Conservation (phyloP, 1,140 invertebrate species). For the Galleria mellonella region DNA sequence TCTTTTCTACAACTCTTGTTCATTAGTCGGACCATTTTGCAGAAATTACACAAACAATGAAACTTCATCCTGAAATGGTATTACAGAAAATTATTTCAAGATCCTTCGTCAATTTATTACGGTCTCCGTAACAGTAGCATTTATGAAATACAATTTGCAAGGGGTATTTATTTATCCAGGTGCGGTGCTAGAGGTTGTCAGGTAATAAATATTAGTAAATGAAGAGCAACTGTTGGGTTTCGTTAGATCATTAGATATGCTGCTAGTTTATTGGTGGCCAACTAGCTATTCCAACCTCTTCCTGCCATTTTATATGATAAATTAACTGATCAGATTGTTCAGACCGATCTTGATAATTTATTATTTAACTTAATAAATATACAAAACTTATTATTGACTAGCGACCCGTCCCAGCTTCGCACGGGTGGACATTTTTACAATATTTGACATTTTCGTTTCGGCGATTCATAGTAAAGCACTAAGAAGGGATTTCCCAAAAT, state of each 20-base stretch:
- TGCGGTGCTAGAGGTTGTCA: conserved; percentile 8
- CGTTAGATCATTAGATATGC: conserved; percentile 16
- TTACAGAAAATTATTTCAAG: conserved; percentile 15
- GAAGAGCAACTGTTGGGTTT: conserved; percentile 13
- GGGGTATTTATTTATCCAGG: conserved; percentile 17
- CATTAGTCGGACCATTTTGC: conserved; percentile 5
- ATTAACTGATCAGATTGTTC: neutral
- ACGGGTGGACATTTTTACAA: too few species aligned
- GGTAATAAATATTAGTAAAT: conserved; percentile 20
- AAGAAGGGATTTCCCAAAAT: too few species aligned
- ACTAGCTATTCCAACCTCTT: neutral
- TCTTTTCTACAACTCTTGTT: conserved; percentile 1
- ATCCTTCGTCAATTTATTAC: conserved; percentile 16
- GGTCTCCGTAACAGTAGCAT: conserved; percentile 7
- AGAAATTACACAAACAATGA: conserved; percentile 15
- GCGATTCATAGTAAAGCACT: too few species aligned
- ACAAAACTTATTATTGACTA: too few species aligned
- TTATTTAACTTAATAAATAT: too few species aligned
- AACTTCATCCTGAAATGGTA: conserved; percentile 12
- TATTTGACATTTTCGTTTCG: too few species aligned
- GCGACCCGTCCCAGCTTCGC: too few species aligned
- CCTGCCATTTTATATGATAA: conserved; percentile 8
- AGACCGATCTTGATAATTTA: too few species aligned
- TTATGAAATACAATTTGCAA: conserved; percentile 19
- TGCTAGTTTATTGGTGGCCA: conserved; percentile 8